phyloP scores from a whole-genome alignment of 2,888 invertebrate genomes.

The Temnothorax unifasciatus region DNA sequence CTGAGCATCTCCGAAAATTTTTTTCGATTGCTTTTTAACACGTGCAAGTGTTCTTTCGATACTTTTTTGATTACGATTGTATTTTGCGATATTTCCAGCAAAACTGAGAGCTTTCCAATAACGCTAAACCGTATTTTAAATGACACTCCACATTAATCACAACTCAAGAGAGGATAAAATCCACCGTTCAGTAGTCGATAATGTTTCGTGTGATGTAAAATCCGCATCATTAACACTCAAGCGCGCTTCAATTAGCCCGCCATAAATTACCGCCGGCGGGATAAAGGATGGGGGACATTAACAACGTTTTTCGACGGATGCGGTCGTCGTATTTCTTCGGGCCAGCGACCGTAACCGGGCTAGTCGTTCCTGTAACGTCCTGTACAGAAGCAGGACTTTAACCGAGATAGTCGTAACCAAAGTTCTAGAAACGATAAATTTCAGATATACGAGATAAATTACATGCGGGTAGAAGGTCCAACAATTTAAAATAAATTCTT shows the following conservation, averaged over 20 bases:
- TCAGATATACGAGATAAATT: neutral
- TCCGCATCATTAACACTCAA: constrained; percentile 53
- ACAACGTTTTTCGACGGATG: constrained; percentile 49
- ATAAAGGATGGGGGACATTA: constrained; percentile 27
- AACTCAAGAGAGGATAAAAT: constrained; percentile 35
- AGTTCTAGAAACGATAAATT: constrained; percentile 27
- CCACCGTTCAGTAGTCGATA: constrained; percentile 42
- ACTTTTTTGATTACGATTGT: neutral
- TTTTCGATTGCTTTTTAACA: neutral
- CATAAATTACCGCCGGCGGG: constrained; percentile 38
- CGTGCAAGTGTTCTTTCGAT: neutral
- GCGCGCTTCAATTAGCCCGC: constrained; percentile 46
- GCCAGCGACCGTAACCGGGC: neutral
- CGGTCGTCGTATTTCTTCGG: constrained; percentile 32
- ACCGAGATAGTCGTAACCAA: neutral
- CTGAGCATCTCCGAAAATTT: neutral
- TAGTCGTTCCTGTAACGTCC: constrained; percentile 3
- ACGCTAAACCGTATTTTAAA: constrained; percentile 1
- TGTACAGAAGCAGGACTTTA: neutral
- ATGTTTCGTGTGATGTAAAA: constrained; percentile 50
- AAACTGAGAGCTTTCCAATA: neutral
- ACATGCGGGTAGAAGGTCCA: neutral
- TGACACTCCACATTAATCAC: constrained; percentile 36
- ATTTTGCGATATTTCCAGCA: neutral
- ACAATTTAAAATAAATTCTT: neutral